A percentile compares a stretch with the other conserved stretches of the same genome.
Conservation (phyloP, 2,113 vertebrate genomes). For the Solenodon paradoxus region DNA sequence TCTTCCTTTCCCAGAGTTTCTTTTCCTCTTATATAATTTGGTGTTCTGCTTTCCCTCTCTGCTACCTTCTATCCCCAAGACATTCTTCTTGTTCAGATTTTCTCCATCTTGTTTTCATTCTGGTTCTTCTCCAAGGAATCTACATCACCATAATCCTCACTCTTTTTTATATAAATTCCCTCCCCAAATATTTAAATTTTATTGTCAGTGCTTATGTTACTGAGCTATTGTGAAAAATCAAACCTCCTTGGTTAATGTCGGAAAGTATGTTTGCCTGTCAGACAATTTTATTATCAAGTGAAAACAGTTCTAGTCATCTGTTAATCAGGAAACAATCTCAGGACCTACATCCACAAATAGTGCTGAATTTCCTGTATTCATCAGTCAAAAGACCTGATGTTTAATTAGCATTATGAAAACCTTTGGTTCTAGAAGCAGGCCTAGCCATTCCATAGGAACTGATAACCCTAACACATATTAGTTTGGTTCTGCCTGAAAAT, state of each 20-base stretch:
- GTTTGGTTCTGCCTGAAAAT: background rate
- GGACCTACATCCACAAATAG: background rate
- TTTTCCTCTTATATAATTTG: background rate
- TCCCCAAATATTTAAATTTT: background rate
- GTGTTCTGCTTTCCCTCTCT: background rate
- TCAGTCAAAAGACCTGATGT: background rate
- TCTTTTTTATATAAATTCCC: background rate
- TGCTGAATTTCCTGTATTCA: background rate
- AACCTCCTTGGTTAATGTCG: background rate
- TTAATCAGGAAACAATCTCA: background rate
- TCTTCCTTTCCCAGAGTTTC: background rate
- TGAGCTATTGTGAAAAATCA: background rate
- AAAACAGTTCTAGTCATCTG: background rate
- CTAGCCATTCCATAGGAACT: background rate
- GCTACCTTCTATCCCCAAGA: too few species aligned
- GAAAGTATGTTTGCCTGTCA: background rate
- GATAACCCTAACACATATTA: background rate
- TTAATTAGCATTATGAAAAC: background rate
- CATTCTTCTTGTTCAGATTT: background rate
- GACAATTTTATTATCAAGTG: background rate
- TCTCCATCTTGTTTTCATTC: background rate
- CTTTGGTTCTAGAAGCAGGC: background rate
- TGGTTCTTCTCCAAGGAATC: background rate
- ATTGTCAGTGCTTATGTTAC: background rate
- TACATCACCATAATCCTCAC: background rate